Evolutionary conservation across 53 echinoderm and acorn worm species (phyloP), one percentile per base, ranked within the genome.

Genomic region (Holothuria scabra): DNA sequence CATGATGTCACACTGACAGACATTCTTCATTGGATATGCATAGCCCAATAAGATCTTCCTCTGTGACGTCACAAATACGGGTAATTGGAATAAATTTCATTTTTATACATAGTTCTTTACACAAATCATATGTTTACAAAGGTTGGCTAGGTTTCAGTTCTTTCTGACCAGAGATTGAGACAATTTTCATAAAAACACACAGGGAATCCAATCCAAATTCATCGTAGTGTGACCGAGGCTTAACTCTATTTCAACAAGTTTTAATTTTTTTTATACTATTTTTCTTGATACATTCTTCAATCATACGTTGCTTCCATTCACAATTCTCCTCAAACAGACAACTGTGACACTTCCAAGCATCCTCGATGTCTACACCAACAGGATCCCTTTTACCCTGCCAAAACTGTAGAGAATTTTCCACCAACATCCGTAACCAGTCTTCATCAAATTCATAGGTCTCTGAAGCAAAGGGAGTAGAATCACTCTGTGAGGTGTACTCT

Each of bases 331-430:
- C 48, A 64, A 89, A 94, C 6, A 76, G 58, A 79, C 99, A 99
- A 20, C 33, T 84, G 38, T 91, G 86, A 76, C 99, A 99, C 80
- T 99, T 99, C 99, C 99, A 99, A 1, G 93, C 86, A 32, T 99
- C 99, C 63, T 95, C 99, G 25, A 99, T 83, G 57, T 99, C 99
- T 46, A 94, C 93, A 30, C 99, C 94, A 21, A 81, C 78, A 29
- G 79, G 84, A 46, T 87, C 89, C 80, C 94, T 61, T 52, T 84
- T 52, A 16, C 90, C 94, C 28, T 75, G 83, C 99, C 99, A 99
- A 82, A 87, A 99, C 31, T 86, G 85, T 20, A 87, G 79, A 87
- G 87, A 95, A 41, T 86, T 70, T 9, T 91, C 76, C 72, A 99
- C 52, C 57, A 76, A 81, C 37, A 62, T 83, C 55, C 55, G 85